Evolutionary conservation across 2,888 invertebrate species (phyloP).

Genomic region (Drosophila leonis): DNA sequence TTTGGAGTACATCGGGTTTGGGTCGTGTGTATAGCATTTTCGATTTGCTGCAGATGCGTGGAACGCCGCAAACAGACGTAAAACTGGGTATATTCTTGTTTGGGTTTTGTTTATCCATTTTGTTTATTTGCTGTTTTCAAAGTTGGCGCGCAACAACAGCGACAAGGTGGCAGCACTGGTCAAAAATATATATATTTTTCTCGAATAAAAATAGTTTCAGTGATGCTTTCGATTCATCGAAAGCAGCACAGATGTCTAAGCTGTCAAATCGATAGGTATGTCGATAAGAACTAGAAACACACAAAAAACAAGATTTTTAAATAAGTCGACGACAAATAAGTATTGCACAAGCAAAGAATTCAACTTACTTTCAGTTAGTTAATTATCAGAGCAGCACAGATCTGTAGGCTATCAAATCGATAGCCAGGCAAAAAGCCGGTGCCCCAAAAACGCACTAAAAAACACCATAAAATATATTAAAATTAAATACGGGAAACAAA

Average conservation of each 20-base stretch:
- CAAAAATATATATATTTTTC: slow-evolving; percentile 23
- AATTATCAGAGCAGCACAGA: background rate
- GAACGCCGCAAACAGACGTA: slow-evolving; percentile 68
- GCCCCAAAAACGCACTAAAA: slow-evolving; percentile 40
- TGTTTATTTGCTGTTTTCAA: slow-evolving; percentile 35
- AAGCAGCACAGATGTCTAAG: slow-evolving; percentile 27
- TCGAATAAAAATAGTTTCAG: slow-evolving; percentile 29
- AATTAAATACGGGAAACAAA: slow-evolving; percentile 37
- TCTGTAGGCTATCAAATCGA: background rate
- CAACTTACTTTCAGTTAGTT: background rate
- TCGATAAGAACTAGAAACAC: slow-evolving; percentile 5
- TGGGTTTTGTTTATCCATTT: slow-evolving; percentile 63
- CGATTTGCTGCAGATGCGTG: slow-evolving; percentile 75
- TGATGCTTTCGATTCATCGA: slow-evolving; percentile 54
- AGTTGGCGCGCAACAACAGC: slow-evolving; percentile 23
- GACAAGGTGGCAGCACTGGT: slow-evolving; percentile 41
- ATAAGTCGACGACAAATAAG: background rate
- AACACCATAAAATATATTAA: slow-evolving; percentile 18
- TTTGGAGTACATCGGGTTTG: slow-evolving; percentile 77
- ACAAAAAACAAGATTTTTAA: background rate
- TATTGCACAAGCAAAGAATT: background rate
- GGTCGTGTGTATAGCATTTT: slow-evolving; percentile 81
- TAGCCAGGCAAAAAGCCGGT: slow-evolving; percentile 7
- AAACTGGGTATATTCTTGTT: slow-evolving; percentile 67
- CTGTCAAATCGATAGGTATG: slow-evolving; percentile 43